Conservation (phyloP, 2,888 invertebrate genomes). For the Icerya purchasi region DNA sequence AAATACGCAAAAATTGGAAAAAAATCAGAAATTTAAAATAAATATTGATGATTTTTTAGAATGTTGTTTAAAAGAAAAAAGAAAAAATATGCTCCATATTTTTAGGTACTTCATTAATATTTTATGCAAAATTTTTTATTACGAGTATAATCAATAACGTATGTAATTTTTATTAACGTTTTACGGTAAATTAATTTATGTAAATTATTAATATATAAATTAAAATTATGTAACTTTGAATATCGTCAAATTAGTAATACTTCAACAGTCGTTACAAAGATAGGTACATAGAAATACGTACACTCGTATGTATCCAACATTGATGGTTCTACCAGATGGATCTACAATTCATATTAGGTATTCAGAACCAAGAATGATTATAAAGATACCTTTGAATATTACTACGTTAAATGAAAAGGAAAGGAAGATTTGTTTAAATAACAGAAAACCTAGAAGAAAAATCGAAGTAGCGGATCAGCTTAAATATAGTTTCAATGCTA, state of each 20-base stretch:
- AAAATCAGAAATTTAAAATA: no score
- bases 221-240: no score
- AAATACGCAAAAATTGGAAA: no score
- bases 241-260: slow-evolving; percentile 16
- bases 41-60: no score
- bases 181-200: no score
- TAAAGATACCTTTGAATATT: slow-evolving; percentile 71
- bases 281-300: slow-evolving; percentile 54
- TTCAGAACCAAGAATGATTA: slow-evolving; percentile 63
- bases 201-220: no score
- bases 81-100: no score
- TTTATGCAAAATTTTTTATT: no score
- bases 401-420: slow-evolving; percentile 51
- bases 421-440: slow-evolving; percentile 43
- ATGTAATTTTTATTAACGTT: no score
- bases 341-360: slow-evolving; percentile 64
- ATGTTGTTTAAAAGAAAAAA: no score
- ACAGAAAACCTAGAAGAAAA: slow-evolving; percentile 59
- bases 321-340: slow-evolving; percentile 65
- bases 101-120: no score
- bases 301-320: slow-evolving; percentile 55
- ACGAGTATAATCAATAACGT: no score
- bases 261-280: slow-evolving; percentile 49
- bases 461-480: slow-evolving; percentile 56
- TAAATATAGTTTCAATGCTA: slow-evolving; percentile 55